phyloP scores from a whole-genome alignment of 2,888 invertebrate genomes.

The Pristionchus japonicus region DNA sequence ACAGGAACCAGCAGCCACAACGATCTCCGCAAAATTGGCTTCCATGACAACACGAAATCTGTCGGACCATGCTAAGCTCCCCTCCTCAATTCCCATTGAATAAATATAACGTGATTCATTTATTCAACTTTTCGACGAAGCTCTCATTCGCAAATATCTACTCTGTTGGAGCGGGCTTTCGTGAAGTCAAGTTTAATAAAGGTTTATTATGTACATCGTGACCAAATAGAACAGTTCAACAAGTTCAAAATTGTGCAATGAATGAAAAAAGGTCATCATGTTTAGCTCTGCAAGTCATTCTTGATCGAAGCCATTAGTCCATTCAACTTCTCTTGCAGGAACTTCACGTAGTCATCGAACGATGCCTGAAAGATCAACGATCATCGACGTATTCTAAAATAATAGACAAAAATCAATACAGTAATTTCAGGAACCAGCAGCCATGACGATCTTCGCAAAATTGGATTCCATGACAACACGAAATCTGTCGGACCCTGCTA shows the following conservation, averaged over 20 bases:
- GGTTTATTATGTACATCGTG: neutral
- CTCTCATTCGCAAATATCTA: too few relatives aligned
- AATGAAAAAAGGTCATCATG: too few relatives aligned
- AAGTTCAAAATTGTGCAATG: neutral
- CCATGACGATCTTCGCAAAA: neutral
- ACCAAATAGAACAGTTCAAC: neutral
- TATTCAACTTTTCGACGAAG: too few relatives aligned
- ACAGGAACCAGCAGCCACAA: neutral
- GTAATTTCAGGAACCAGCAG: neutral
- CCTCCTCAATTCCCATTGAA: too few relatives aligned
- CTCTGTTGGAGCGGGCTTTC: too few relatives aligned
- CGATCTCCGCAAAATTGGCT: neutral
- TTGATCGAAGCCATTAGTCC: neutral
- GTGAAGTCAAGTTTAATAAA: too few relatives aligned
- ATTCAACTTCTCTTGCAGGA: neutral
- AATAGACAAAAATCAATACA: too few relatives aligned
- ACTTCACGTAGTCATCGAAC: neutral
- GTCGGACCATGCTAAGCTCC: neutral
- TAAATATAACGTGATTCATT: too few relatives aligned
- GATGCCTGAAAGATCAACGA: neutral
- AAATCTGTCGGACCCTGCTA: neutral
- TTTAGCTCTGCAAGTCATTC: neutral
- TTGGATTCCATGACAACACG: neutral
- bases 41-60: neutral
- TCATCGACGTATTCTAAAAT: neutral